Evolutionary conservation across 2,797 vertebrate genomes (phyloP), one percentile per base, ranked within the genome.

Genomic region (Pantherophis vulpinus): DNA sequence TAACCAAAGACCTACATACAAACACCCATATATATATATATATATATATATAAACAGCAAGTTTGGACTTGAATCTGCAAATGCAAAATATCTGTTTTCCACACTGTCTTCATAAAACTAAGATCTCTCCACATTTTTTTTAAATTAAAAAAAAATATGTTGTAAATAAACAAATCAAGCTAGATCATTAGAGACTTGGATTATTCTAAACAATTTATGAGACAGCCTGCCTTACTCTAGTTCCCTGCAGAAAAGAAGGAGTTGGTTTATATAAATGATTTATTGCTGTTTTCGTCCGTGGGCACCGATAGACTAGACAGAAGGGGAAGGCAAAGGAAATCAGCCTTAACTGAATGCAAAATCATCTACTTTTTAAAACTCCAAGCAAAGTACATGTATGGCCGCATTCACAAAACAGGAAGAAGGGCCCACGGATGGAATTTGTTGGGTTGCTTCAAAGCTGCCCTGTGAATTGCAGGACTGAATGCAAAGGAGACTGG

Each of bases 141-240:
- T 91, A 61, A 61, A 29, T 91, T 51, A 51, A 94, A 87, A 56
- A 47, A 87, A 58, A 92, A 54, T 42, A 88, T 55, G 20, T 90
- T 96, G 87, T 63, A 97, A 97, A 96, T 95, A 97, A 95, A 97
- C 94, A 96, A 95, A 96, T 97, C 96, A 96, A 91, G 91, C 94
- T 96, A 97, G 97, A 95, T 96, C 96, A 95, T 93, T 94, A 61
- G 96, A 96, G 94, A 97, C 90, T 92, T 96, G 90, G 29, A 89
- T 97, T 97, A 96, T 97, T 97, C 94, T 97, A 97, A 97, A 97
- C 96, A 97, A 97, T 97, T 97, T 97, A 97, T 97, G 96, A 97
- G 97, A 96, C 97, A 96, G 92, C 95, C 96, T 97, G 95, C 95
- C 95, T 97, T 93, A 88, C 93, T 96, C 47, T 94, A 96, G 97